Base-by-base conservation (phyloP, 2,797 vertebrate species). In the Channallabes apus region DNA sequence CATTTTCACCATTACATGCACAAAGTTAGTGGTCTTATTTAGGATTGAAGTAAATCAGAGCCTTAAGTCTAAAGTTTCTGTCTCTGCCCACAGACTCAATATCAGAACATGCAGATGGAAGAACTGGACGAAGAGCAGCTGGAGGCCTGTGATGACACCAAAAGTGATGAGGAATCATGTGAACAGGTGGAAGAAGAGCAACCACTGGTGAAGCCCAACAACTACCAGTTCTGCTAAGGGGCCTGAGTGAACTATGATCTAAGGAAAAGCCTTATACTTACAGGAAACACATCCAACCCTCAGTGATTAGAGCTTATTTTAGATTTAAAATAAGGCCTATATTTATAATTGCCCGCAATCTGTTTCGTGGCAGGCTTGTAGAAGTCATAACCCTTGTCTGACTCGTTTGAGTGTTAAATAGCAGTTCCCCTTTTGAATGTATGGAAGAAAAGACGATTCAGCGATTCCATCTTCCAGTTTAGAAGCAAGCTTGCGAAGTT, bases 221-320 rank as follows among this genome's bases (percentile, higher is more conserved):
- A 97, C 94, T 99, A 99, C 76, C 97, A 99, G 95, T 98, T 99
- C 92, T 97, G 97, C 90, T 99, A 94, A 93, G 76, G 29, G 76
- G 29, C 6, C 72, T 29, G 15, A n/a, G 72, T 18, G 6, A 68
- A 58, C 51, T n/a, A 27, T 8, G 24, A 7, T 65, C 1, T 32
- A 17, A 46, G 61, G 11, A 59, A 71, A 65, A 6, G 22, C 1
- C 32, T 17, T 56, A 18, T 20, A 7, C 3, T n/a, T 29, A 20
- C 59, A 56, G 24, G 14, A 46, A 32, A 79, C 56, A 62, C 82
- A 86, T 17, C 71, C 27, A 18, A 4, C 5, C 4, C 27, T 56
- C 68, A 72, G 22, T 35, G 20, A 64, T n/a, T 82, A 27, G 62
- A 29, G 69, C 61, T 38, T 75, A 22, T 58, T 22, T 59, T 22